Evolutionary conservation across 2,888 invertebrate genomes (phyloP).

Genomic region (Ennomos fuscantarius): DNA sequence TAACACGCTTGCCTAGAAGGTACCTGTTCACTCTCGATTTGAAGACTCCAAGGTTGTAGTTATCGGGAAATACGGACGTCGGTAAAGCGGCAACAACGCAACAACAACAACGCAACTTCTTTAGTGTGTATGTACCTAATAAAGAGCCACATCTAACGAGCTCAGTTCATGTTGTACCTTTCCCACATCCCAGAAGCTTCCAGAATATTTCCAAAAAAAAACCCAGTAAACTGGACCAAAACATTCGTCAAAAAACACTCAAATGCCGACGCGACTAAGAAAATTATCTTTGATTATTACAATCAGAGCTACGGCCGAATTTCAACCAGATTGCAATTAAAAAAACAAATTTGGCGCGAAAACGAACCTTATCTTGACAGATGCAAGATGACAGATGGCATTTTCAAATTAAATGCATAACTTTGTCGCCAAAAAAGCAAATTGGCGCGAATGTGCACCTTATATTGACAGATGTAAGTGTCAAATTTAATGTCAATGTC

Average conservation of each 20-base stretch:
- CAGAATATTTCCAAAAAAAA: constrained; percentile 49
- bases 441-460: constrained; percentile 31
- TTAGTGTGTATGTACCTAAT: background rate
- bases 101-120: too few relatives aligned
- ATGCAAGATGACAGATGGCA: constrained; percentile 14
- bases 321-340: constrained; percentile 1
- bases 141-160: constrained; percentile 19
- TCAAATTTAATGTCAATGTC: constrained; percentile 29
- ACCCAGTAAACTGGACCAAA: constrained; percentile 44
- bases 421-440: constrained; percentile 12
- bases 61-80: too few relatives aligned
- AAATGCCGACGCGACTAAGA: constrained; percentile 53
- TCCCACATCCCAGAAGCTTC: constrained; percentile 25
- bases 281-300: constrained; percentile 61
- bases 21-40: too few relatives aligned
- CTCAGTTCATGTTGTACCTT: constrained; percentile 4
- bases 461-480: constrained; percentile 36
- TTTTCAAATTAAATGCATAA: constrained; percentile 12
- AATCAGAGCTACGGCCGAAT: constrained; percentile 28
- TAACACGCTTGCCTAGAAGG: too few relatives aligned
- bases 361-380: constrained; percentile 30
- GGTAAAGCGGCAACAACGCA: too few relatives aligned
- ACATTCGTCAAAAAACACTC: constrained; percentile 52
- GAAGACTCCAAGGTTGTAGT: too few relatives aligned
- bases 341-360: constrained; percentile 27